These are phyloP conservation scores for Arvicanthis niloticus DNA, from an alignment of 2,113 vertebrate genomes.

Conservation along the genomic window DNA sequence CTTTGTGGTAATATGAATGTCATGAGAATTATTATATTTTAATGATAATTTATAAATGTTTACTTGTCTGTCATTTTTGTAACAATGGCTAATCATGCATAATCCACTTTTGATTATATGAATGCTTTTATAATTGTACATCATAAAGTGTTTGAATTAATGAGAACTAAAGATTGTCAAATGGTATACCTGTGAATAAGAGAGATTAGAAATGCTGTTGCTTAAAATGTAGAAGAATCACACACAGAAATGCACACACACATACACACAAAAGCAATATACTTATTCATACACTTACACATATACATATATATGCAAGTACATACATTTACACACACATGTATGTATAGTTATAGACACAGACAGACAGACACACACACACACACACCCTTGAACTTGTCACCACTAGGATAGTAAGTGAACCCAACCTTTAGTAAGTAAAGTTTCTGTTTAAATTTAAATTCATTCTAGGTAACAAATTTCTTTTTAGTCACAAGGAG, in stretches of 20 bases:
- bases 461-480: neutral
- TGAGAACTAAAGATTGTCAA: conserved; percentile 58
- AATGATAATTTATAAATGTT: conserved; percentile 73
- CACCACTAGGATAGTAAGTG: accelerated
- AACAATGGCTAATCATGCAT: conserved; percentile 75
- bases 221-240: neutral
- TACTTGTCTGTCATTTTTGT: conserved; percentile 51
- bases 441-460: neutral
- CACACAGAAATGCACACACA: neutral
- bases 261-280: neutral
- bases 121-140: conserved; percentile 62
- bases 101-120: conserved; percentile 58
- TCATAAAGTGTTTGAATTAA: conserved; percentile 50
- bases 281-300: neutral
- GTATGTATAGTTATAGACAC: neutral
- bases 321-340: neutral
- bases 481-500: neutral
- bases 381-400: too few species aligned
- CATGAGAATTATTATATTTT: conserved; percentile 34
- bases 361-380: neutral
- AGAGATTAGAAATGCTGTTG: conserved; percentile 49
- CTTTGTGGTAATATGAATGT: conserved; percentile 52
- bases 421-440: neutral
- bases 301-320: neutral
- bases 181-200: conserved; percentile 28